A percentile compares a stretch with the other conserved stretches of the same genome.
Evolutionary conservation across 2,888 invertebrate genomes (phyloP).

Genomic region (Tiliacea aurago): DNA sequence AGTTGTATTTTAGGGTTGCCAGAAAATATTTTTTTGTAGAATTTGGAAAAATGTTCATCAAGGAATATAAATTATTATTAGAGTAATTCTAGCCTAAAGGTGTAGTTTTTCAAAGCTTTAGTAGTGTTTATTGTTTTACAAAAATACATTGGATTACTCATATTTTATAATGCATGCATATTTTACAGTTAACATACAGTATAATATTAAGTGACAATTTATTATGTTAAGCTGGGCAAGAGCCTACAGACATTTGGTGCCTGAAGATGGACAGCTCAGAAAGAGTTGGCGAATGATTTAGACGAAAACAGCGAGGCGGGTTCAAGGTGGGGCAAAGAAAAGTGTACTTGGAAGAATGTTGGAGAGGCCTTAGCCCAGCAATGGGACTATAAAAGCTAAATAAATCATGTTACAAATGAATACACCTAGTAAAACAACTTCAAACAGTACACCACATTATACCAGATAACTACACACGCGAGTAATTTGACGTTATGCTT

Average conservation of each 20-base stretch:
- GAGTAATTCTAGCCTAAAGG: not conserved
- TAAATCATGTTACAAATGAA: not conserved
- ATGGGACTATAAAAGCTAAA: not conserved
- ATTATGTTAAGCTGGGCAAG: not conserved
- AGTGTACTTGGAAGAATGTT: not conserved
- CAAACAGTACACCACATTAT: not conserved
- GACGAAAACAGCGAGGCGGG: no score
- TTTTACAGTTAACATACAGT: no score
- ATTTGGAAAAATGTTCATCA: not conserved
- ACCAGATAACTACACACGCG: no score
- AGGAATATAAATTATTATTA: not conserved
- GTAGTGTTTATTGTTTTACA: not conserved
- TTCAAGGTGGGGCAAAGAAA: not conserved
- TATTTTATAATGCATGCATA: no score
- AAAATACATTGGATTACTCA: not conserved
- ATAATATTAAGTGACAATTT: not conserved
- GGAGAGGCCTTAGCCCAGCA: not conserved
- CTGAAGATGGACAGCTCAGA: not conserved
- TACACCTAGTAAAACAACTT: not conserved
- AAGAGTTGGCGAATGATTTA: not conserved
- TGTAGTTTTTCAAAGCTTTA: not conserved
- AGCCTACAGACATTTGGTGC: no score
- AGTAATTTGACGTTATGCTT: not conserved
- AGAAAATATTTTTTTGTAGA: slow-evolving; percentile 40
- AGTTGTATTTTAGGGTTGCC: slow-evolving; percentile 75